Conservation (phyloP, 2,888 invertebrate species). For the Mesorhabditis spiculigera region DNA sequence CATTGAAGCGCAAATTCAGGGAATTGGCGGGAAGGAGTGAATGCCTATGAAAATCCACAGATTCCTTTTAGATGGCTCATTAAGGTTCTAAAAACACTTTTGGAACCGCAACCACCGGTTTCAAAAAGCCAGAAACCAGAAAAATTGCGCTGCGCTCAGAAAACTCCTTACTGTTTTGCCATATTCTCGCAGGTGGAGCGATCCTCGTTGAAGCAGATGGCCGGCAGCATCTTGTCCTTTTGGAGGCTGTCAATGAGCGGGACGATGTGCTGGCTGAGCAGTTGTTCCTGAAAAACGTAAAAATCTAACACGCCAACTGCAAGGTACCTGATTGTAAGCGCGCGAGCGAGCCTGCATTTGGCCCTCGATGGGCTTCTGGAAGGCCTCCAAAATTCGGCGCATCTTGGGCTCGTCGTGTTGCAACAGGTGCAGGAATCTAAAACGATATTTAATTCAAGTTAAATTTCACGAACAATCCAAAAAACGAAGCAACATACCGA, state of each 20-base stretch:
- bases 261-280: slow-evolving; percentile 43
- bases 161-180: slow-evolving; percentile 19
- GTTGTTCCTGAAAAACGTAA: not conserved
- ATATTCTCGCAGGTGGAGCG: slow-evolving; percentile 51
- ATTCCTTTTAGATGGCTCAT: not conserved
- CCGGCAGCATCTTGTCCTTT: slow-evolving; percentile 48
- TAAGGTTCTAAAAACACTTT: too few relatives aligned
- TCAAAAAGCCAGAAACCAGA: too few relatives aligned
- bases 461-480: not conserved
- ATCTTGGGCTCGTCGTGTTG: not conserved
- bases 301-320: not conserved
- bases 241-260: slow-evolving; percentile 46
- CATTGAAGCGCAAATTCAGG: too few relatives aligned
- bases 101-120: too few relatives aligned
- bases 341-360: slow-evolving; percentile 28
- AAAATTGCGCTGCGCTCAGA: too few relatives aligned
- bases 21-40: not conserved
- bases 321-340: slow-evolving; percentile 45
- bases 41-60: not conserved
- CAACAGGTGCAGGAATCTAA: not conserved
- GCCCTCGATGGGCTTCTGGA: slow-evolving; percentile 34
- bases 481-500: slow-evolving; percentile 17
- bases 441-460: not conserved
- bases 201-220: slow-evolving; percentile 56
- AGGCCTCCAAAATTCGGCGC: slow-evolving; percentile 17